Evolutionary conservation across 2,113 vertebrate species (phyloP), one percentile per base, ranked within the genome.

Genomic region (Potamarius usumacintae): DNA sequence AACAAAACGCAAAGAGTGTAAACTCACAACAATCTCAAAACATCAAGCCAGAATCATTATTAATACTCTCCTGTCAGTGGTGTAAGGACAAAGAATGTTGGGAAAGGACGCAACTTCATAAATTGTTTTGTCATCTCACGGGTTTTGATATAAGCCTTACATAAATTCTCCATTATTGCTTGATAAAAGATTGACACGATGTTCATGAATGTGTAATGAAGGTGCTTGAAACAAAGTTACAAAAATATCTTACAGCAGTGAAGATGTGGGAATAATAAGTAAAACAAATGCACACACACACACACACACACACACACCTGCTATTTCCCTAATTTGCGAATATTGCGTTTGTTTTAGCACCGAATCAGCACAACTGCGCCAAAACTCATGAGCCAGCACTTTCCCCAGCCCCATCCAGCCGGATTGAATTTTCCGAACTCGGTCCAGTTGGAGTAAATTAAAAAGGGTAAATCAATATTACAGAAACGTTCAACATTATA

Each of bases 391-490:
- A 78, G 63, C 8, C 25, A 72, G 83, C 80, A 60, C 50, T 87
- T 77, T 79, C 52, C 77, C 71, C 7, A 25, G 27, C n/a, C 42
- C 8, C 25, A 53, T 7, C 48, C 67, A 6, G 71, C 30, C 60
- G 60, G 78, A 86, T 67, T 4, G 63, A 69, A 79, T 50, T 77
- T 57, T 27, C 12, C 52, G 20, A 20, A 62, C 60, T 58, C 8
- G 12, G 48, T 88, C 84, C 67, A n/a, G 84, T 84, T 57, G 18
- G n/a, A 65, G 82, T 58, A 85, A 77, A 89, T 90, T 67, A 89
- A 88, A 79, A 86, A 81, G 77, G 52, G 34, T 83, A 71, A 84
- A 90, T 90, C 87, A 82, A 89, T 87, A 83, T 78, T 80, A 84
- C 50, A 71, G 69, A 82, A 84, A 15, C 12, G n/a, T 63, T 5